These are phyloP conservation scores for Balanococcus diminutus DNA, from an alignment of 2,888 invertebrate genomes.

Conservation along the genomic window DNA sequence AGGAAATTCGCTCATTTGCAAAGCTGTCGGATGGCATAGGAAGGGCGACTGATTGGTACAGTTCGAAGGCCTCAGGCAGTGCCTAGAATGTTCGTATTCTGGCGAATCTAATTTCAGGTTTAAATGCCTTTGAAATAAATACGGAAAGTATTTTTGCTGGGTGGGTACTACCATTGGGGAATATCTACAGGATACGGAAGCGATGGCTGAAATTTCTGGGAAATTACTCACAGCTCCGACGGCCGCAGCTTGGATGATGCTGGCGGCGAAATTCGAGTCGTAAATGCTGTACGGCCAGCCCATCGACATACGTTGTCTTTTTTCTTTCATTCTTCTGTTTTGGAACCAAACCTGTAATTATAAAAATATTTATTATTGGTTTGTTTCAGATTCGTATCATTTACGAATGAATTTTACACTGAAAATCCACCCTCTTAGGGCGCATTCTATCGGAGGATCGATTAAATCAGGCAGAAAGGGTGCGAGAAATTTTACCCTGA, in stretches of 20 bases:
- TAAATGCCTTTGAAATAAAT: conserved; percentile 55
- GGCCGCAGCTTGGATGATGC: conserved; percentile 87
- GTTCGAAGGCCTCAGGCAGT: conserved; percentile 51
- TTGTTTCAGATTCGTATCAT: conserved; percentile 25
- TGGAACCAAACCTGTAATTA: conserved; percentile 92
- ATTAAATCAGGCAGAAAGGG: not conserved
- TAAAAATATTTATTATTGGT: too few species aligned
- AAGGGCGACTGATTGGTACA: conserved; percentile 44
- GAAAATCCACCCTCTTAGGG: not conserved
- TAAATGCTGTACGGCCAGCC: conserved; percentile 96
- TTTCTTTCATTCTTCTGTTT: conserved; percentile 96
- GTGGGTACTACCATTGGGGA: conserved; percentile 57
- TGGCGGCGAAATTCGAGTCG: conserved; percentile 92
- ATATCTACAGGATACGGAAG: conserved; percentile 56
- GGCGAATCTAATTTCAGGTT: conserved; percentile 63
- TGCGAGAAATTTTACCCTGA: not conserved
- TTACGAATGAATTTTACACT: conserved; percentile 47
- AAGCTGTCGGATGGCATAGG: conserved; percentile 35
- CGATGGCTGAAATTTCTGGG: conserved; percentile 59
- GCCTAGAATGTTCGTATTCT: conserved; percentile 59
- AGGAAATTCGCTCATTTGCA: conserved; percentile 59
- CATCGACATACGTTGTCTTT: conserved; percentile 90
- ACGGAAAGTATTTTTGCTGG: conserved; percentile 56
- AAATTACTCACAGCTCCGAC: conserved; percentile 69
- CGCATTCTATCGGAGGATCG: not conserved